Percentiles rank a stretch among this genome's conserved stretches.
Conservation (phyloP, 2,888 invertebrate genomes). For the Sinotaia quadrata region DNA sequence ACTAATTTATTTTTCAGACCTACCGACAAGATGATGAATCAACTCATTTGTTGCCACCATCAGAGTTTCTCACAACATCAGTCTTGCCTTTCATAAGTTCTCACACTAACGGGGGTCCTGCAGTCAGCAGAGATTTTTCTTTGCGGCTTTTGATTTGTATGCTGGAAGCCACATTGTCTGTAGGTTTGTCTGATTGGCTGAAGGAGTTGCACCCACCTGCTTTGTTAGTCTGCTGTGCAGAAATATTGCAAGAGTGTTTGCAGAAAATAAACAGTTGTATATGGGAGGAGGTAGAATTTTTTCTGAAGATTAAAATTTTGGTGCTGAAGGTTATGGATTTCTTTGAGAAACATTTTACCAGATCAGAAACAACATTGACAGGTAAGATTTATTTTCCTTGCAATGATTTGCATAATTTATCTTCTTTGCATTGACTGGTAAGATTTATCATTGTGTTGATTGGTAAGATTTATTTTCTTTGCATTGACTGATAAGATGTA, state of each 20-base stretch:
- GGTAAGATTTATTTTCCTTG: too few species aligned
- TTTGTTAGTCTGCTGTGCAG: background rate
- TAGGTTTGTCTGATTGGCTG: constrained; percentile 17
- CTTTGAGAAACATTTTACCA: background rate
- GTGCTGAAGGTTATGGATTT: background rate
- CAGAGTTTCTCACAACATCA: constrained; percentile 12
- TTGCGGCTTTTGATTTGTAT: constrained; percentile 25
- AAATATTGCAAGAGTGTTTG: constrained; percentile 14
- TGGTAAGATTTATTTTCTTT: too few species aligned
- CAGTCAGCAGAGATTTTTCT: constrained; percentile 14
- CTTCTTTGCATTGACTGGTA: too few species aligned
- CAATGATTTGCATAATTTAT: too few species aligned
- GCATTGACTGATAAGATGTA: too few species aligned
- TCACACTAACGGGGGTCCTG: background rate
- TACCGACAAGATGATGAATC: background rate
- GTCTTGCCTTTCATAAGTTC: background rate
- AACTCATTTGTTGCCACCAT: background rate
- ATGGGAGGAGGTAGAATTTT: background rate
- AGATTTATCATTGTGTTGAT: too few species aligned
- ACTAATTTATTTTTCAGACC: too few species aligned
- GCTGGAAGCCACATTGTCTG: background rate
- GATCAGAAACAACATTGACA: too few species aligned
- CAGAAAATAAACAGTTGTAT: background rate
- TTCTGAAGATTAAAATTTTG: background rate
- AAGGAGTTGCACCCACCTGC: constrained; percentile 1